Evolutionary conservation across 37 sponge, comb jelly and placozoan species (phyloP).

Genomic region (Oopsacas minuta): DNA sequence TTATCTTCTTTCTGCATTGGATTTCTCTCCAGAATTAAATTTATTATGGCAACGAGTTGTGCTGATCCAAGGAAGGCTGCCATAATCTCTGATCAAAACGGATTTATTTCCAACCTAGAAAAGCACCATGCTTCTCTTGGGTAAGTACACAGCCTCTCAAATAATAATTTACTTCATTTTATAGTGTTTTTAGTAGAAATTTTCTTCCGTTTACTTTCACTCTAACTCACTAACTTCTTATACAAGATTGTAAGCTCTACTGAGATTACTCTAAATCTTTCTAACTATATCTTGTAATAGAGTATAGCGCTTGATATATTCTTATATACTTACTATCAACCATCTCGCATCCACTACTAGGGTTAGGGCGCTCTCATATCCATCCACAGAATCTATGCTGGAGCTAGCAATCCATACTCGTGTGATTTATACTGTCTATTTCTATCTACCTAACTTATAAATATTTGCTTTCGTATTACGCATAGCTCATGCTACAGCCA

Average conservation of each 20-base stretch:
- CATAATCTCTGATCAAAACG: not conserved
- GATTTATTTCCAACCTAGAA: conserved; percentile 18
- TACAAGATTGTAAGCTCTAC: no score
- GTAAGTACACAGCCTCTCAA: no score
- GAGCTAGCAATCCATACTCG: conserved; percentile 14
- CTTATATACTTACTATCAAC: not conserved
- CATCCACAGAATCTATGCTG: not conserved
- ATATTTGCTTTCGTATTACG: no score
- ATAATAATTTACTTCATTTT: no score
- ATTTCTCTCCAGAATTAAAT: not conserved
- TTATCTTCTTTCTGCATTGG: not conserved
- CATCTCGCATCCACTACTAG: not conserved
- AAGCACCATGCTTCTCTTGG: conserved; percentile 20
- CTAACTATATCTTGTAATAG: not conserved
- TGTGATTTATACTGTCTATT: not conserved
- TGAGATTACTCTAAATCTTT: no score
- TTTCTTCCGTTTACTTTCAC: no score
- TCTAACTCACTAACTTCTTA: no score
- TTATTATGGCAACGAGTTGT: not conserved
- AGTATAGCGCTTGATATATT: not conserved
- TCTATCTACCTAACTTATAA: no score
- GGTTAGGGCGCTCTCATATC: not conserved
- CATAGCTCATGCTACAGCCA: no score
- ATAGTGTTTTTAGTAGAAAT: no score
- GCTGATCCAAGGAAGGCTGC: not conserved